Conservation (phyloP, 2,797 vertebrate genomes). For the Sebastes minor region DNA sequence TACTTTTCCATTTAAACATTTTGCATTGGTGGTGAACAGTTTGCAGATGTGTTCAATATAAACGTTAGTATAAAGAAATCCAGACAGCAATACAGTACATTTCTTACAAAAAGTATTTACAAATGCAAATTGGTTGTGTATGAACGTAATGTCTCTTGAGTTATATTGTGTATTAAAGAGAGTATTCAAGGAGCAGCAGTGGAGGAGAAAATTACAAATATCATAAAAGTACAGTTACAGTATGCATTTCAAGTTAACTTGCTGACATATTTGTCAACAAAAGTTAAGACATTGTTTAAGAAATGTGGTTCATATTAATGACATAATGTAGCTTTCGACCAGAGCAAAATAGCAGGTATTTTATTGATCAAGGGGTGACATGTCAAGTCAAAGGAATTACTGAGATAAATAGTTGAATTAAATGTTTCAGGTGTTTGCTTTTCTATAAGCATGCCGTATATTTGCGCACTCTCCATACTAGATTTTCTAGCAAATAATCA, state of each 20-base stretch:
- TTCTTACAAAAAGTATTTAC: background rate
- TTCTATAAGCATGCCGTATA: background rate
- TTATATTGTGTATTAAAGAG: background rate
- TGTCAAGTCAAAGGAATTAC: background rate
- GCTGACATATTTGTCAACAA: background rate
- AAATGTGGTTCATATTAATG: background rate
- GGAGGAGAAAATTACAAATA: background rate
- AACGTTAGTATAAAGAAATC: background rate
- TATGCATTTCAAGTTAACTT: background rate
- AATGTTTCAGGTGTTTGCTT: background rate
- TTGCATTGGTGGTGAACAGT: background rate
- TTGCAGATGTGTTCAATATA: background rate
- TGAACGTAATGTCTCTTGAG: background rate
- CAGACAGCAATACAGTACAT: background rate
- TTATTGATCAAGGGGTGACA: background rate
- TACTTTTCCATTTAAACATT: background rate
- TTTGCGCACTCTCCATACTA: background rate
- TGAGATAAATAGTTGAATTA: background rate
- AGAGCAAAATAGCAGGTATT: background rate
- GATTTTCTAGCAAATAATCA: background rate
- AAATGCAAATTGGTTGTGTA: background rate
- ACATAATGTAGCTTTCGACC: accelerated
- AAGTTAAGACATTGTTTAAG: background rate
- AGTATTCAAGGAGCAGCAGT: background rate
- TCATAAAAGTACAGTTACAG: background rate